Evolutionary conservation across 1,140 invertebrate genomes (phyloP), one percentile per base, ranked within the genome.

Genomic region (Elysia chlorotica): DNA sequence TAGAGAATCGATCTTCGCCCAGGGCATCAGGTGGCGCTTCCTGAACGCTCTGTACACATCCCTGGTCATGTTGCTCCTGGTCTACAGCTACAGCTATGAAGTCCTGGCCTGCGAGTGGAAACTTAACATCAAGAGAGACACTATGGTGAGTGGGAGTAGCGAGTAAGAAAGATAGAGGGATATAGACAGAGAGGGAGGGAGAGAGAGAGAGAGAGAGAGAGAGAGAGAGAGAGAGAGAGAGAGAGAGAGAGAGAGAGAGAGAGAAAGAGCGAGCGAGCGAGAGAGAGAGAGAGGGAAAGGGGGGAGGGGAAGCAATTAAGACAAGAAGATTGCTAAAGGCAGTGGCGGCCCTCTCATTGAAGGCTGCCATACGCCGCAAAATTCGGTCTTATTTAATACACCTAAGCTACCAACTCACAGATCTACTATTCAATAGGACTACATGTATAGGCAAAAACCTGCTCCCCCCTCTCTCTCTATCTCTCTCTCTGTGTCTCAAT

Each of bases 51-150:
- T 85, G 0, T 87, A 87, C 65, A 79, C 83, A 0, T 38, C 78
- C 19, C 72, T 85, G 30, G 78, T 87, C 10, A 63, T 84, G 1
- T 62, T 82, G 10, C 71, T 87, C 21, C 63, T 87, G 31, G 62
- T 86, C 31, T 87, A 85, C 74, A 82, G 80, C 14, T 86, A 87
- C 77, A 76, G 80, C 17, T 87, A 85, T 74, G 84, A 87, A 62
- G 78, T 86, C 31, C 66, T 85, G 14, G 80, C 83, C 25, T 87
- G 85, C 76, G 81, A 86, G 73, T 86, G 84, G 80, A 86, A 85
- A 75, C 79, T 87, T 2, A 78, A 87, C 74, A 68, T 86, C 14
- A 56, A 73, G 1, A 75, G 75, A 48, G 84, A 87, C 74, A 84
- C 77, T 17, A 35, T 78, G 78, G 83, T 85, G 68, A 76, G 76